A percentile compares a stretch with the other conserved stretches of the same genome.
phyloP scores from a whole-genome alignment of 1,140 invertebrate genomes.

The Apocrypta bakeri region DNA sequence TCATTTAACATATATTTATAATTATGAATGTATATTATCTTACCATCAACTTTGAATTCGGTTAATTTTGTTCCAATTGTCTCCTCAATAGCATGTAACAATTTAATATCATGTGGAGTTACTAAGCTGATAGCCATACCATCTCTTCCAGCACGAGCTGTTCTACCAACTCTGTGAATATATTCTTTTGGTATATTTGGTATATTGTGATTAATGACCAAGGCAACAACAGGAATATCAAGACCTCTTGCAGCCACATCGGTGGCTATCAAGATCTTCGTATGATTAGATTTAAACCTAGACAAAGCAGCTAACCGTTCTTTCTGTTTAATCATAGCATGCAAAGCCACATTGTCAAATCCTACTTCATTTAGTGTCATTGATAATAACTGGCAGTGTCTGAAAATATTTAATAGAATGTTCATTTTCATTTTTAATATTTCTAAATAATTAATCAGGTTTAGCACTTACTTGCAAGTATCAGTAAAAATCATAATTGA shows the following conservation, averaged over 20 bases:
- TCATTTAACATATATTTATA: background rate
- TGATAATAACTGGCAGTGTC: constrained; percentile 88
- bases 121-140: constrained; percentile 93
- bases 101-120: constrained; percentile 91
- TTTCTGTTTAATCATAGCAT: constrained; percentile 89
- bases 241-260: constrained; percentile 96
- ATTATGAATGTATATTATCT: constrained; percentile 59
- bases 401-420: constrained; percentile 65
- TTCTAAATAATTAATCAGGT: background rate
- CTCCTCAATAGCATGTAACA: constrained; percentile 90
- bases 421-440: constrained; percentile 4
- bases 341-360: constrained; percentile 90
- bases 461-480: constrained; percentile 89
- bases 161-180: constrained; percentile 97
- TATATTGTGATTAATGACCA: constrained; percentile 96
- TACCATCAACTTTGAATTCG: constrained; percentile 89
- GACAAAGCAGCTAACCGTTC: constrained; percentile 86
- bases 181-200: constrained; percentile 94
- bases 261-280: constrained; percentile 94
- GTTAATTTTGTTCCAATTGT: constrained; percentile 89
- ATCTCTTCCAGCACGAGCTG: constrained; percentile 91
- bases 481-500: constrained; percentile 95
- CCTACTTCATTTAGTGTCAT: constrained; percentile 91
- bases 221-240: constrained; percentile 90
- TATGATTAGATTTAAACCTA: constrained; percentile 89